Evolutionary conservation across 2,113 vertebrate species (phyloP).

Genomic region (Ageneiosus marmoratus): DNA sequence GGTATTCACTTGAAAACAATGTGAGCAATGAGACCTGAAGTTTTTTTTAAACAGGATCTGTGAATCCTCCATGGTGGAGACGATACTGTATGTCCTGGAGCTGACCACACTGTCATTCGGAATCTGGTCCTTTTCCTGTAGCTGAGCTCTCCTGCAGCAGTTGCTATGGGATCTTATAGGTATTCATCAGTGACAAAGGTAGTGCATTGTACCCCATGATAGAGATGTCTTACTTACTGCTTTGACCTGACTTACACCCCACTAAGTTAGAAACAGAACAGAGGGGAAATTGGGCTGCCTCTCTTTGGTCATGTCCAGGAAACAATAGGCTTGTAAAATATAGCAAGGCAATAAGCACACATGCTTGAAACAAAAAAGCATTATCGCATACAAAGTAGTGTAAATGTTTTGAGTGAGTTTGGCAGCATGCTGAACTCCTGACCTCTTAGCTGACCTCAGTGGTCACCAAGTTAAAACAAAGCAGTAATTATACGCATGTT

Average conservation of each 20-base stretch:
- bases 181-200: constrained; percentile 63
- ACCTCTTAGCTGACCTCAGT: constrained; percentile 60
- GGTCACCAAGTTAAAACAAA: constrained; percentile 66
- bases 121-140: constrained; percentile 53
- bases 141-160: constrained; percentile 55
- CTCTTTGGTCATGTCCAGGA: constrained; percentile 52
- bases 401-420: constrained; percentile 64
- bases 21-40: neutral
- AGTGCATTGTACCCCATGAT: constrained; percentile 70
- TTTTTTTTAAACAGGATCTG: neutral
- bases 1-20: neutral
- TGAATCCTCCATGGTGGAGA: neutral
- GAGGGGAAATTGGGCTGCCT: constrained; percentile 40
- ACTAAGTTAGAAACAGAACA: constrained; percentile 44
- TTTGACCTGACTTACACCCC: constrained; percentile 72
- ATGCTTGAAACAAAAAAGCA: constrained; percentile 59
- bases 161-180: constrained; percentile 62
- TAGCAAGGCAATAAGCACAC: constrained; percentile 63
- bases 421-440: constrained; percentile 69
- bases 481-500: constrained; percentile 53
- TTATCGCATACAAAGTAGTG: constrained; percentile 53
- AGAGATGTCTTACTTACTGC: constrained; percentile 67
- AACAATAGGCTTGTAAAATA: constrained; percentile 70
- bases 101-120: constrained; percentile 22
- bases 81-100: neutral